Base-by-base conservation (phyloP, 2,797 vertebrate species). In the Rhinatrema bivittatum region DNA sequence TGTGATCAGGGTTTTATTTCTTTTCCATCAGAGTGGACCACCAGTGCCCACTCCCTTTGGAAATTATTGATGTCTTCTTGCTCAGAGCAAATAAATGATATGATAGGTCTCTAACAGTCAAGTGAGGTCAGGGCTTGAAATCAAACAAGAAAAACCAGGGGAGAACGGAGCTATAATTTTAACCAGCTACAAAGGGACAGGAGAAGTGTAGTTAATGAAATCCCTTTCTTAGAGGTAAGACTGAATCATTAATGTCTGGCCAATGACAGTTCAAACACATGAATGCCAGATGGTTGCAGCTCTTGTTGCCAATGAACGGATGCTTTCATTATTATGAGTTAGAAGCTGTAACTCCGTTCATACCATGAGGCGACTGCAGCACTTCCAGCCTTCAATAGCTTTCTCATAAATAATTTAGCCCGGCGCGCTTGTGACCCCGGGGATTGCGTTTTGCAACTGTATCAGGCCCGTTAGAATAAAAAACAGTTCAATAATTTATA, bases 251-350 rank as follows among this genome's bases (percentile, higher is more conserved):
- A 65, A 41, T 50, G 41, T 41, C 74, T 77, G 69, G 48, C 59
- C 19, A 69, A 53, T 68, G 70, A 68, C 53, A 43, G 26, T 38
- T 33, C 32, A 46, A 56, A 32, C 68, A 76, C 73, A 77, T 73
- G 78, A 82, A 77, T 71, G 49, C 77, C 79, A 84, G 70, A 79
- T 81, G 78, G 53, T 59, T 80, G 73, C 76, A 79, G 54, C 48
- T 40, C 50, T n/a, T 70, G 78, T 72, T 77, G 78, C 61, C 62
- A 70, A 70, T 60, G 63, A 73, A 70, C 68, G 73, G 70, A 73
- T 74, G 54, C 58, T 70, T 73, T 75, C 74, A 65, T 73, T 81
- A 67, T 78, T 76, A 68, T 68, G 61, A 65, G 65, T 67, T 63
- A 66, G 65, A 68, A 75, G 77, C 68, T 70, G 58, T 53, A 68